Base-by-base conservation (phyloP, 2,888 invertebrate species). In the Drosophila tripunctata region DNA sequence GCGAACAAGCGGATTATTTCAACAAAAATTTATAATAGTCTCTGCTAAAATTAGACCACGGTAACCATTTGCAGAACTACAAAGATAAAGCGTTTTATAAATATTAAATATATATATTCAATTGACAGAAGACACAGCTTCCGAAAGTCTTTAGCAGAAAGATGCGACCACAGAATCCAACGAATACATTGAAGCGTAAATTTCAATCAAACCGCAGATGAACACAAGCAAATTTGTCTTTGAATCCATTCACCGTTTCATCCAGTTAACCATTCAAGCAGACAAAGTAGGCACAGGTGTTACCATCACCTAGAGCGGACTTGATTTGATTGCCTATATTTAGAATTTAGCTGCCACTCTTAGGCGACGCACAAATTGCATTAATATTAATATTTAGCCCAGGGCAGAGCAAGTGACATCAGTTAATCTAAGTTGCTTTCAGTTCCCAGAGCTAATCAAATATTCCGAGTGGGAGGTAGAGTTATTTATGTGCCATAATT, bases 341-440 rank as follows among this genome's bases (percentile, higher is more conserved):
- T 48, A 48, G 64, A 57, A 41, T 17, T 17, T 54, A n/a, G n/a
- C n/a, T 8, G 2, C 27, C 10, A 27, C 57, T 45, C 21, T 41
- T 30, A 72, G 55, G 68, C 61, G 48, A 57, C 69, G 17, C 17
- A 35, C 27, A 71, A 67, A 67, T 74, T 71, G 78, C 82, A 79
- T 79, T 81, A 79, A 85, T 81, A 85, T 66, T 79, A 81, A 79
- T 67, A 65, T 67, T 71, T 68, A 33, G 82, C 85, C 67, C 27
- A 41, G 44, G 61, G 72, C 69, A 44, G 60, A 38, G 55, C 75
- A 57, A 82, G 75, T 81, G 83, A 75, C 83, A 79, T 71, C 56
- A 62, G 68, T 30, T 70, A 64, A 67, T 68, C 74, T 68, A 21
- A 52, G 52, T 57, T 77, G 66, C 64, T 80, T 45, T 47, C 74